Conservation (phyloP, 2,888 invertebrate species). For the Phyllotreta striolata region DNA sequence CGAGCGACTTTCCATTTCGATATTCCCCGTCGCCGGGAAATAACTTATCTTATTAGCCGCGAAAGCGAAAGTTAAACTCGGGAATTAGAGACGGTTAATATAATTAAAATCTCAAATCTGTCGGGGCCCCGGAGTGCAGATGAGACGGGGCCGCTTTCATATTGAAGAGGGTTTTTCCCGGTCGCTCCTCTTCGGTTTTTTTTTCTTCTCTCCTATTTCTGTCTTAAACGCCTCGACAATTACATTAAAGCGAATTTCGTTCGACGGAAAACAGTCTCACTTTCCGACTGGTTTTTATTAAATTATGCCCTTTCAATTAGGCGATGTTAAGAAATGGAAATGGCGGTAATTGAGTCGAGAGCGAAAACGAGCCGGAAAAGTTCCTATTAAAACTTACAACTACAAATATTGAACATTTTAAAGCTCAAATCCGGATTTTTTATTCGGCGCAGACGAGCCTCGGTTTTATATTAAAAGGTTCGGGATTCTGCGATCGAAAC, state of each 20-base stretch:
- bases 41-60: slow-evolving; percentile 47
- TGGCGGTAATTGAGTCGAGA: slow-evolving; percentile 7
- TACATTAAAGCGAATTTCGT: slow-evolving; percentile 31
- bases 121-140: slow-evolving; percentile 11
- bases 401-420: too few relatives aligned
- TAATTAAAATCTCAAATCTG: slow-evolving; percentile 43
- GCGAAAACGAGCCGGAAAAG: neutral
- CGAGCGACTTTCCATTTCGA: slow-evolving; percentile 41
- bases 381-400: too few relatives aligned
- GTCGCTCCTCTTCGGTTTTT: too few relatives aligned
- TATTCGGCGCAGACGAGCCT: slow-evolving; percentile 13
- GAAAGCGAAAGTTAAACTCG: slow-evolving; percentile 45
- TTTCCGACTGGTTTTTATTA: slow-evolving; percentile 28
- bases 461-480: slow-evolving; percentile 44
- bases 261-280: slow-evolving; percentile 29
- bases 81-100: slow-evolving; percentile 40
- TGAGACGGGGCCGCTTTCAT: slow-evolving; percentile 22
- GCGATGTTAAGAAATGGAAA: slow-evolving; percentile 10
- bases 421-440: neutral
- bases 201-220: too few relatives aligned
- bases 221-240: slow-evolving; percentile 37
- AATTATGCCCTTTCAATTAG: slow-evolving; percentile 34
- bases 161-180: slow-evolving; percentile 23
- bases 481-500: slow-evolving; percentile 43
- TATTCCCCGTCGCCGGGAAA: slow-evolving; percentile 40